These are phyloP conservation scores for Odontomachus brunneus DNA, from an alignment of 1,140 invertebrate genomes.

Conservation along the genomic window DNA sequence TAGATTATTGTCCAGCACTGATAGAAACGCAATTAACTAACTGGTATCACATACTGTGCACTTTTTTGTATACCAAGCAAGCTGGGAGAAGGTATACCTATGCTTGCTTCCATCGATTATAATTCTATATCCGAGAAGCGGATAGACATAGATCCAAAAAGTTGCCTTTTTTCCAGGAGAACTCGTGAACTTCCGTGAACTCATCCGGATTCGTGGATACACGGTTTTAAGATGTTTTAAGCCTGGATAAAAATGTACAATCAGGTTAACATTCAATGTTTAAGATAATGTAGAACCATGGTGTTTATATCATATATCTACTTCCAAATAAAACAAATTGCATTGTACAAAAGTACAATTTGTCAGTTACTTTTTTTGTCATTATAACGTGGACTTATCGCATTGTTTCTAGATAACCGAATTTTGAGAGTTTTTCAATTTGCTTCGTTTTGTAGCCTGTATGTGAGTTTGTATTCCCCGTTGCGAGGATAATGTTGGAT, in stretches of 20 bases:
- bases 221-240: constrained; percentile 40
- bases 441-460: not conserved
- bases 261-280: constrained; percentile 34
- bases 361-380: constrained; percentile 22
- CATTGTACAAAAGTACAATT: constrained; percentile 8
- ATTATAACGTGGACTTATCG: constrained; percentile 8
- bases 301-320: constrained; percentile 12
- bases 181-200: constrained; percentile 11
- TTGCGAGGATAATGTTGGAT: constrained; percentile 2
- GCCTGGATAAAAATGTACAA: constrained; percentile 33
- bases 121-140: constrained; percentile 26
- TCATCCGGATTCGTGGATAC: constrained; percentile 11
- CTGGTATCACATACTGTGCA: not conserved
- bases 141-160: constrained; percentile 29
- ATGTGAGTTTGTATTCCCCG: not conserved
- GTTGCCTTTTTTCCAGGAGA: constrained; percentile 55
- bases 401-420: constrained; percentile 20
- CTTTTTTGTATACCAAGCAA: constrained; percentile 77
- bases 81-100: constrained; percentile 85
- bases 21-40: not conserved
- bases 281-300: constrained; percentile 17
- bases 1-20: no score
- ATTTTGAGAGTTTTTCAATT: constrained; percentile 12
- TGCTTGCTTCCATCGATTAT: constrained; percentile 81
- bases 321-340: constrained; percentile 46